Evolutionary conservation across 2,113 vertebrate species (phyloP).

Genomic region (Lophura nycthemera): DNA sequence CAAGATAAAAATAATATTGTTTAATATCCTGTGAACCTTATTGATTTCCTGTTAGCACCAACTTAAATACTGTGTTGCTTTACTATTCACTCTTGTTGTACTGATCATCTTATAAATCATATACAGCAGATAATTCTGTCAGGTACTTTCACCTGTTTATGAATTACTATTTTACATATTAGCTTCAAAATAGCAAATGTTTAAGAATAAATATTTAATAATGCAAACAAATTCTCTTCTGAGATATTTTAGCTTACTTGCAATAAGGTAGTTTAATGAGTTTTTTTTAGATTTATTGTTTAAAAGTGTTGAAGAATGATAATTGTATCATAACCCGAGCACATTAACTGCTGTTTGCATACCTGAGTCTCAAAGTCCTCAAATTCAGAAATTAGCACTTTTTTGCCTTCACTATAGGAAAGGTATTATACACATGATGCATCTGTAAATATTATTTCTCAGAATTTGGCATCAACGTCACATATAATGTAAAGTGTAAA

Average conservation of each 20-base stretch:
- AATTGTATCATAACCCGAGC: not conserved
- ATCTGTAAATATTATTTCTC: not conserved
- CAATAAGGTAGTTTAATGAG: not conserved
- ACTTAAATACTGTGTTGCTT: not conserved
- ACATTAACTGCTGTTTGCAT: not conserved
- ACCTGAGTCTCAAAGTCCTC: not conserved
- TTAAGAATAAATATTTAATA: not conserved
- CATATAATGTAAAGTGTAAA: not conserved
- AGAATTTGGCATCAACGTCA: not conserved
- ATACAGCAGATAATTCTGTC: not conserved
- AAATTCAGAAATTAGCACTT: not conserved
- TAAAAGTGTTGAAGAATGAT: not conserved
- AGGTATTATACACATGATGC: not conserved
- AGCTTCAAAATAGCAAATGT: not conserved
- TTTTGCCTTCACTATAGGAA: not conserved
- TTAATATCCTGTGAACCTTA: conserved; percentile 16
- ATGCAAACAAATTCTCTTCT: not conserved
- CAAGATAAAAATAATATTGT: not conserved
- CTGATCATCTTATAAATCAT: not conserved
- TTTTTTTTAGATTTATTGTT: not conserved
- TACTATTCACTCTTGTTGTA: not conserved
- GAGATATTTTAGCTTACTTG: not conserved
- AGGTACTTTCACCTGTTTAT: not conserved
- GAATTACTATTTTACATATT: not conserved
- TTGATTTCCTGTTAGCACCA: not conserved